Percentiles rank a stretch among this genome's conserved stretches.
Conservation (phyloP, 2,113 vertebrate genomes). For the Anhinga rufa region DNA sequence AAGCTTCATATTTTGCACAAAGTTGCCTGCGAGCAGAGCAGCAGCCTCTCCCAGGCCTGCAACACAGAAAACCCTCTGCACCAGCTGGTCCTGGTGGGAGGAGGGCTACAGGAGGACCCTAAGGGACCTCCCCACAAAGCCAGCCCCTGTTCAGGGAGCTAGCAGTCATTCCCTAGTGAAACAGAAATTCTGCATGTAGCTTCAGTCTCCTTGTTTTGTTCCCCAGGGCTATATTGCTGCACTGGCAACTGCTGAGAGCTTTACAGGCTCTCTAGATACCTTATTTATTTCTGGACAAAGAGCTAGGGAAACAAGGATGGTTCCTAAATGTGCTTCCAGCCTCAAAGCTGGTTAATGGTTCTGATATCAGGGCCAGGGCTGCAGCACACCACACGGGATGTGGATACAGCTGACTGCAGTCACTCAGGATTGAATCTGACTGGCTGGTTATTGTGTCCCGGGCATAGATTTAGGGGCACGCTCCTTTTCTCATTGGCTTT, state of each 20-base stretch:
- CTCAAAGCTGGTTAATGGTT: not conserved
- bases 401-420: not conserved
- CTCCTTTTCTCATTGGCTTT: conserved; percentile 1
- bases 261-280: not conserved
- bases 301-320: not conserved
- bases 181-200: not conserved
- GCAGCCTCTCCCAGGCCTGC: not conserved
- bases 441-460: not conserved
- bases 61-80: not conserved
- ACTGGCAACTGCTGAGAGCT: not conserved
- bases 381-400: not conserved
- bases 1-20: not conserved
- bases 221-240: not conserved
- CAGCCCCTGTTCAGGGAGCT: not conserved
- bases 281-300: not conserved
- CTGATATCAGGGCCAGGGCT: not conserved
- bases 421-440: not conserved
- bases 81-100: not conserved
- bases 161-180: not conserved
- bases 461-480: not conserved
- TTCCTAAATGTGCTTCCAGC: not conserved
- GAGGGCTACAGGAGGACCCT: not conserved
- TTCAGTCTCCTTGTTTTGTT: not conserved
- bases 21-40: not conserved
- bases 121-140: not conserved